A percentile compares a stretch with the other conserved stretches of the same genome.
phyloP scores from a whole-genome alignment of 2,113 vertebrate genomes.

The Lanius collurio region DNA sequence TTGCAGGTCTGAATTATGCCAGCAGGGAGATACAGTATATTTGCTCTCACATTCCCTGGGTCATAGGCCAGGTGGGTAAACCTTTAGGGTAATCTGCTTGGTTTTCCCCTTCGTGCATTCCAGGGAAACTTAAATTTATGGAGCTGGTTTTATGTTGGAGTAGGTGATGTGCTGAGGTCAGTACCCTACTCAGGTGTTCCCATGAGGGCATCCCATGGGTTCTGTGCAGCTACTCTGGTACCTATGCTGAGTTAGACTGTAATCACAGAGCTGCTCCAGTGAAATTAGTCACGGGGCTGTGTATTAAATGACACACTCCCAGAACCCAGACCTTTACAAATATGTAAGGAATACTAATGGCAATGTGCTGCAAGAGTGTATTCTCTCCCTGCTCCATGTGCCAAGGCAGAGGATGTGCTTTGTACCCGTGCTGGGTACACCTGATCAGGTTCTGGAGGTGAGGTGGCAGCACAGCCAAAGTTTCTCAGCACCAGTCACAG shows the following conservation, averaged over 20 bases:
- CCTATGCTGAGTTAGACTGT: neutral
- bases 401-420: neutral
- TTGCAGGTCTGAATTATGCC: neutral
- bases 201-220: accelerated
- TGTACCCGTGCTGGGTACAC: neutral
- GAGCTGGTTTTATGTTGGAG: neutral
- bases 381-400: neutral
- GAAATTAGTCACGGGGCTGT: neutral
- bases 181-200: accelerated
- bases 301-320: neutral
- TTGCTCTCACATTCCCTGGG: neutral
- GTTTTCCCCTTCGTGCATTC: neutral
- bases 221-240: neutral
- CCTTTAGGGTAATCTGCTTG: neutral
- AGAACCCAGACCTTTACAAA: neutral
- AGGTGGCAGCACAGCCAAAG: neutral
- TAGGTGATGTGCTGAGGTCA: neutral
- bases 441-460: neutral
- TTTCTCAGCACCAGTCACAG: neutral
- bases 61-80: neutral
- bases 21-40: neutral
- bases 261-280: neutral
- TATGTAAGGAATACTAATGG: neutral
- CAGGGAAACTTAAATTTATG: neutral
- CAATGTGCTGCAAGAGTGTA: neutral